Conservation (phyloP, 2,113 vertebrate genomes). For the Amphiprion ocellaris region DNA sequence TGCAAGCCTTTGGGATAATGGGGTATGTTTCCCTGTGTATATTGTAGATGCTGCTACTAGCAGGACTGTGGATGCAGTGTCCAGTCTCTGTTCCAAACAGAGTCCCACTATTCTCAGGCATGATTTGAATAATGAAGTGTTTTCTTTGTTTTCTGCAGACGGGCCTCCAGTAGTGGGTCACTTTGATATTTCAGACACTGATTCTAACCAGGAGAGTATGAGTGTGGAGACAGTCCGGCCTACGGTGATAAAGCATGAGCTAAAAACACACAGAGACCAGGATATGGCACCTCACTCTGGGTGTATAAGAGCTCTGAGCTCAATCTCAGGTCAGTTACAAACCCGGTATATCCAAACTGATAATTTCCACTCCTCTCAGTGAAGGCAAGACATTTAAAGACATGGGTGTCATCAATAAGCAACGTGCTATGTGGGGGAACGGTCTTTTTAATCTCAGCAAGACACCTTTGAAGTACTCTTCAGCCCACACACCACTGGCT, state of each 20-base stretch:
- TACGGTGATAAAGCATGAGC: slow-evolving; percentile 92
- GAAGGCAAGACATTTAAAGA: slow-evolving; percentile 59
- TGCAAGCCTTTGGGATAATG: neutral
- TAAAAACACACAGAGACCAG: slow-evolving; percentile 89
- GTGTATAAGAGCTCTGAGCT: slow-evolving; percentile 88
- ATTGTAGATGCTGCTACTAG: slow-evolving; percentile 15
- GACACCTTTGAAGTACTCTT: slow-evolving; percentile 49
- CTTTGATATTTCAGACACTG: slow-evolving; percentile 96
- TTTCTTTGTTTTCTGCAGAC: slow-evolving; percentile 90
- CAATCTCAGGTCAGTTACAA: slow-evolving; percentile 90
- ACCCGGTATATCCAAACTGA: slow-evolving; percentile 69
- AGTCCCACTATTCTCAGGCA: slow-evolving; percentile 43
- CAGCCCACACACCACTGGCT: slow-evolving; percentile 34
- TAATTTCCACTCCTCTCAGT: slow-evolving; percentile 59
- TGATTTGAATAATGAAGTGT: slow-evolving; percentile 83
- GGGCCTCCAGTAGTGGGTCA: slow-evolving; percentile 93
- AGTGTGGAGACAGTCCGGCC: slow-evolving; percentile 93
- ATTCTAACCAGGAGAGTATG: slow-evolving; percentile 94
- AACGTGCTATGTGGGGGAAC: slow-evolving; percentile 14
- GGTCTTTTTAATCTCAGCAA: slow-evolving; percentile 45
- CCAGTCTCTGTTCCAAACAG: slow-evolving; percentile 23
- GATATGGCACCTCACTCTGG: slow-evolving; percentile 87
- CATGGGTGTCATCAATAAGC: slow-evolving; percentile 52
- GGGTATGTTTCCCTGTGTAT: slow-evolving; percentile 7
- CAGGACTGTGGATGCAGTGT: slow-evolving; percentile 20